Evolutionary conservation across 2,888 invertebrate species (phyloP).

Genomic region (Meliscaeva auricollis): DNA sequence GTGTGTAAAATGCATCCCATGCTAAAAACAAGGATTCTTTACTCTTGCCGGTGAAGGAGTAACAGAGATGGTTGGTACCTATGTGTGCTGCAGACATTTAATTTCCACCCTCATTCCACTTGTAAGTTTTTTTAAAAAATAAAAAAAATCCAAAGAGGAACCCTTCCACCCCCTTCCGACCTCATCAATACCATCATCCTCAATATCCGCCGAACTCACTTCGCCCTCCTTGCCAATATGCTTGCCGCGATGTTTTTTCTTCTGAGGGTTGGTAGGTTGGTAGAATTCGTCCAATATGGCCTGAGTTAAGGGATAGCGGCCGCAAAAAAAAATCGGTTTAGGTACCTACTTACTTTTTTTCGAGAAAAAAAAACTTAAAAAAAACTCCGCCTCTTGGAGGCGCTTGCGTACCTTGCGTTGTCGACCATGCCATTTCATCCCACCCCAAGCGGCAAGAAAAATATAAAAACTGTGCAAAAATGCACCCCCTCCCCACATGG

Average conservation of each 20-base stretch:
- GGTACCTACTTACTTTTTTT: constrained; percentile 45
- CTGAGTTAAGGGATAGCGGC: constrained; percentile 50
- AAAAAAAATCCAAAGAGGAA: constrained; percentile 7
- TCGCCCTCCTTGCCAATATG: not conserved
- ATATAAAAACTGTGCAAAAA: constrained; percentile 54
- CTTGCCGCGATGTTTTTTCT: constrained; percentile 15
- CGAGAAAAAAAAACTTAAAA: constrained; percentile 58
- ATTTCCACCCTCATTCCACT: constrained; percentile 75
- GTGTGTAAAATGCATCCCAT: constrained; percentile 54
- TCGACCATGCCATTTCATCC: constrained; percentile 51
- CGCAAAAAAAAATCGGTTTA: constrained; percentile 37
- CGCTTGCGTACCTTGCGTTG: constrained; percentile 71
- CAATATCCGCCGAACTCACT: not conserved
- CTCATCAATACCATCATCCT: not conserved
- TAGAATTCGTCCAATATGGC: constrained; percentile 66
- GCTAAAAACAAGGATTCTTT: constrained; percentile 20
- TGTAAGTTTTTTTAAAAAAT: constrained; percentile 52
- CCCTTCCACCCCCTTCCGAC: constrained; percentile 16
- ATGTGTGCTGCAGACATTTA: constrained; percentile 66
- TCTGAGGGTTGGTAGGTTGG: constrained; percentile 5
- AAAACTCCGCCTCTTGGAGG: constrained; percentile 76
- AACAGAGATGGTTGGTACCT: constrained; percentile 58
- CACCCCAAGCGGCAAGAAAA: constrained; percentile 46
- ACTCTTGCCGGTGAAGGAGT: constrained; percentile 29
- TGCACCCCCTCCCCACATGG: constrained; percentile 65